These are phyloP conservation scores for Syncerus caffer DNA, from an alignment of 2,797 vertebrate species.

Conservation along the genomic window DNA sequence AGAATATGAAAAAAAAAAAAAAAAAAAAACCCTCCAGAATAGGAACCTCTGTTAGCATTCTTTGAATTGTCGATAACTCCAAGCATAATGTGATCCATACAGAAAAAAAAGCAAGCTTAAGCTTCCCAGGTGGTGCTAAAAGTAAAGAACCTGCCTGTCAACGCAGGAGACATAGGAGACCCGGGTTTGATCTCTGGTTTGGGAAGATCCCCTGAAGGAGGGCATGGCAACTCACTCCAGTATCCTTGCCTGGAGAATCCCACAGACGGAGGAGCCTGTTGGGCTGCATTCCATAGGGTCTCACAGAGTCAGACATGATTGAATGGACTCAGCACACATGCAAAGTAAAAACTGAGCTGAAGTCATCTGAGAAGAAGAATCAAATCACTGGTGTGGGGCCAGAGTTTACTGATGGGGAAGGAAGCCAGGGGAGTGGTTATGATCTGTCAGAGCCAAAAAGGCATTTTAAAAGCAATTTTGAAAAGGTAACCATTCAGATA, in stretches of 20 bases:
- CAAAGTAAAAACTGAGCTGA: not conserved
- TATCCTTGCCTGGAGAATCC: not conserved
- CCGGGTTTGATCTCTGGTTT: not conserved
- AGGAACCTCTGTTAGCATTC: not conserved
- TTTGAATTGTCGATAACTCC: not conserved
- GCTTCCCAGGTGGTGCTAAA: not conserved
- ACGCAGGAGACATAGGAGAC: not conserved
- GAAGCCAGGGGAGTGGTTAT: not conserved
- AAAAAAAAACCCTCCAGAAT: not conserved
- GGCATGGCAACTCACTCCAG: not conserved
- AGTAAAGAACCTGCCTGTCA: not conserved
- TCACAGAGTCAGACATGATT: not conserved
- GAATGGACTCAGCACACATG: not conserved
- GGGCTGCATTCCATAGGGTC: not conserved
- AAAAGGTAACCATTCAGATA: not conserved
- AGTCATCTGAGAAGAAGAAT: not conserved
- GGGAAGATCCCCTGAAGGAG: not conserved
- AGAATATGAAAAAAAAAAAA: not conserved
- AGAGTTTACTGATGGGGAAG: not conserved
- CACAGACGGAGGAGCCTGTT: not conserved
- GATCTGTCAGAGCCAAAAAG: not conserved
- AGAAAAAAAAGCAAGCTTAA: not conserved
- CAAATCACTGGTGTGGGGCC: not conserved
- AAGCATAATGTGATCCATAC: not conserved
- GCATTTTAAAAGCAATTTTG: not conserved